Base-by-base conservation (phyloP, 1,140 invertebrate species). In the Drosophila orosa region DNA sequence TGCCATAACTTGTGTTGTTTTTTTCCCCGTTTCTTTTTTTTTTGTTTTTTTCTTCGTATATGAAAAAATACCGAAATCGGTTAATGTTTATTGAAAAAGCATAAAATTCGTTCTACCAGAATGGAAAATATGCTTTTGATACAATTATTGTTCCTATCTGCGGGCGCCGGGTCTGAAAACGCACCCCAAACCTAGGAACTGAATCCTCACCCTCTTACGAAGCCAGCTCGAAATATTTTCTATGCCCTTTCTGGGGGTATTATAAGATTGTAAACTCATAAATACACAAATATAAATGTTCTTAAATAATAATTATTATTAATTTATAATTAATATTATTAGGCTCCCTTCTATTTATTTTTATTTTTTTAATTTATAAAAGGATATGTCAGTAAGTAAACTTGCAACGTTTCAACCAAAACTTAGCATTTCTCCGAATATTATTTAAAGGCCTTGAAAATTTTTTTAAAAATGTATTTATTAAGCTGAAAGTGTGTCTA, bases 81-180 rank as follows among this genome's bases (percentile, higher is more conserved):
- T 91, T 89, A 91, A 91, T 91, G 90, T 91, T 91, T 91, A 91
- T 91, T 91, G 90, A 91, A 91, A 91, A 91, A 83, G 85, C 89
- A 91, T 91, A 91, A 91, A 91, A 91, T 91, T 91, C 90, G 90
- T 91, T 91, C 90, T 91, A 91, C 90, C 89, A 91, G 90, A 91
- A 91, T 91, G 87, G 77, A 91, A 91, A 91, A 91, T 91, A 91
- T 91, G 90, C 90, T 91, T 90, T 91, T 91, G 90, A 91, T 91
- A 91, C 90, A 90, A 91, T 91, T 87, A 91, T 87, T 89, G 83
- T 89, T 78, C 86, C 84, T 89, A 89, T 90, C 86, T 89, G 68
- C 84, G 84, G 84, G 85, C 85, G 61, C 68, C 74, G 74, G 74
- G 29, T 50, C 73, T 50, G 45, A 47, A 42, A 69, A 78, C 74